phyloP scores from a whole-genome alignment of 2,113 vertebrate species.

The Halichoeres trimaculatus region DNA sequence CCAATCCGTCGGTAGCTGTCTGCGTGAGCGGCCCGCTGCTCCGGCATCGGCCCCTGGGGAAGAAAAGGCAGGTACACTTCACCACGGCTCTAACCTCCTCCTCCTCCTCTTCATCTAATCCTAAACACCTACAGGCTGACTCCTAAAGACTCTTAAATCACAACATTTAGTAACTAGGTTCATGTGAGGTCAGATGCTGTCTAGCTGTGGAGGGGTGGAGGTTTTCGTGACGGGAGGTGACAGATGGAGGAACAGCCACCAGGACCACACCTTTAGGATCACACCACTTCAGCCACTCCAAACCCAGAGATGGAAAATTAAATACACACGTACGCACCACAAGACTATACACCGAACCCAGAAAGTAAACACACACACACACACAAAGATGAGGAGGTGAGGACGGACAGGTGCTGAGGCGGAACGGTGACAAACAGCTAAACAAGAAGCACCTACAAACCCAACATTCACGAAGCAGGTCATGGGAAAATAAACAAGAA shows the following conservation, averaged over 20 bases:
- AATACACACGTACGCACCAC: conserved; percentile 27
- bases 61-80: conserved; percentile 91
- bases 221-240: not conserved
- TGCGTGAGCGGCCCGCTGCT: conserved; percentile 90
- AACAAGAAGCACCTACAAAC: conserved; percentile 13
- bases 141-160: no score
- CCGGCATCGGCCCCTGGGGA: conserved; percentile 89
- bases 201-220: not conserved
- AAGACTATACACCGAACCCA: conserved; percentile 37
- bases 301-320: conserved; percentile 32
- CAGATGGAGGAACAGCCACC: conserved; percentile 11
- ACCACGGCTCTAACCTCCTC: conserved; percentile 79
- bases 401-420: conserved; percentile 27
- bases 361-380: conserved; percentile 20
- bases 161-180: no score
- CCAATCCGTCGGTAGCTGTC: conserved; percentile 94
- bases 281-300: conserved; percentile 16
- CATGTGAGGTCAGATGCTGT: no score
- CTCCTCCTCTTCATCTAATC: not conserved
- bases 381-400: conserved; percentile 20
- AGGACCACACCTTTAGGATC: conserved; percentile 40
- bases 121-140: not conserved
- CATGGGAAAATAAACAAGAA: not conserved
- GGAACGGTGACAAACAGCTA: conserved; percentile 5
- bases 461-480: not conserved